Percentiles rank a stretch among this genome's conserved stretches.
Evolutionary conservation across 2,113 vertebrate genomes (phyloP).

Genomic region (Ochotona princeps): DNA sequence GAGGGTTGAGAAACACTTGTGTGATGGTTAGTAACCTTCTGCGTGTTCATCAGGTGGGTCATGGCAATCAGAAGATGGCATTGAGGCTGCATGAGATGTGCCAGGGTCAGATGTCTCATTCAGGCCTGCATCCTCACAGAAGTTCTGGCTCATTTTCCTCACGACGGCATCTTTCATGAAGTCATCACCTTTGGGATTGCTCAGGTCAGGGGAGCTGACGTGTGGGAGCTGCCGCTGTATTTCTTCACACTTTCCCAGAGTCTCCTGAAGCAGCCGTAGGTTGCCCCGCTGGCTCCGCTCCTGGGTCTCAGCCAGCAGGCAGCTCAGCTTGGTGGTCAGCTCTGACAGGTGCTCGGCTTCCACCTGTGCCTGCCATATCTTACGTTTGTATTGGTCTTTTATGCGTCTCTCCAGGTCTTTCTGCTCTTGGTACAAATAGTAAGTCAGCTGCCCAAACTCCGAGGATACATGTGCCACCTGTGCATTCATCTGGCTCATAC

Average conservation of each 20-base stretch:
- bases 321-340: slow-evolving; percentile 77
- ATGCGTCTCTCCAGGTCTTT: slow-evolving; percentile 83
- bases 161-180: slow-evolving; percentile 86
- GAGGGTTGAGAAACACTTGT: no score
- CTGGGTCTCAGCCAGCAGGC: slow-evolving; percentile 82
- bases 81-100: slow-evolving; percentile 90
- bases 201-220: slow-evolving; percentile 81
- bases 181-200: slow-evolving; percentile 84
- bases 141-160: slow-evolving; percentile 86
- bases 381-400: slow-evolving; percentile 81
- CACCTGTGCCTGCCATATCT: slow-evolving; percentile 76
- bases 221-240: slow-evolving; percentile 85
- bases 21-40: slow-evolving; percentile 87
- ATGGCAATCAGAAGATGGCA: slow-evolving; percentile 89
- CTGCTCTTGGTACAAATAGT: slow-evolving; percentile 86
- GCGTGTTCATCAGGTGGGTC: slow-evolving; percentile 87
- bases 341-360: slow-evolving; percentile 77
- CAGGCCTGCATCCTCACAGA: slow-evolving; percentile 82
- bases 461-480: slow-evolving; percentile 85
- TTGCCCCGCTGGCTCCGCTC: slow-evolving; percentile 83
- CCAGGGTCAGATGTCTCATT: slow-evolving; percentile 89
- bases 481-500: slow-evolving; percentile 86
- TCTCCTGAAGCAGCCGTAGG: slow-evolving; percentile 84
- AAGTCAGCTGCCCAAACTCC: slow-evolving; percentile 84
- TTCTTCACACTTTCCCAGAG: slow-evolving; percentile 84